Base-by-base conservation (phyloP, 2,113 vertebrate genomes). In the Bujurquina vittata region DNA sequence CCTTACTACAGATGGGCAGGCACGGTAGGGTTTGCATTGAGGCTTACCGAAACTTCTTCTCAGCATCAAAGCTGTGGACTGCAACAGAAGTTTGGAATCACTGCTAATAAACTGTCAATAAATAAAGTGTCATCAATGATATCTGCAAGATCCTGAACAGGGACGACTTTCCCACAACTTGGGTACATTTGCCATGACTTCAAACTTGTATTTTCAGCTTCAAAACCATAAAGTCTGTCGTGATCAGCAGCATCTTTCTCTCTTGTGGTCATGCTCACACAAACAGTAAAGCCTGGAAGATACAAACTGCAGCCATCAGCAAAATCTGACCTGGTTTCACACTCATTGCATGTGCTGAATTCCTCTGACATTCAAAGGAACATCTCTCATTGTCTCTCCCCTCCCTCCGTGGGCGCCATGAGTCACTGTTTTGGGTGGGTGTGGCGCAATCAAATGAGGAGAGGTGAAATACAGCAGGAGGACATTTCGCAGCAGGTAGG, bases 401-500 rank as follows among this genome's bases (percentile, higher is more conserved):
- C 29, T 31, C 17, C 46, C 46, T n/a, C 10, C 55, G 35, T 15
- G 12, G 49, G 37, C 73, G 59, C 22, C 63, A 65, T 89, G 88
- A 91, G 77, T 91, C 89, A 88, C 63, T 67, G 56, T 18, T 33
- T 72, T 33, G 18, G 20, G 77, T 22, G 75, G 84, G 87, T 90
- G 89, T 87, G 90, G 88, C 46, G 57, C 46, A 59, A 46, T n/a
- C 67, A 81, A 79, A 80, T 26, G 52, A 23, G 49, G 5, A 86
- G 69, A 49, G 7, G n/a, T 14, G 2, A 79, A 56, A 60, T n/a
- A n/a, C n/a, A n/a, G n/a, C 9, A 75, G n/a, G 18, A 56, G 1
- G 20, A 46, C 61, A 37, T 67, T 52, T 35, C 59, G 17, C 58
- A 58, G 2, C 31, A 40, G 58, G 65, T 23, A 89, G 31, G 6